These are phyloP conservation scores for Apodemia hepburni DNA, from an alignment of 2,888 invertebrate species.

Conservation along the genomic window DNA sequence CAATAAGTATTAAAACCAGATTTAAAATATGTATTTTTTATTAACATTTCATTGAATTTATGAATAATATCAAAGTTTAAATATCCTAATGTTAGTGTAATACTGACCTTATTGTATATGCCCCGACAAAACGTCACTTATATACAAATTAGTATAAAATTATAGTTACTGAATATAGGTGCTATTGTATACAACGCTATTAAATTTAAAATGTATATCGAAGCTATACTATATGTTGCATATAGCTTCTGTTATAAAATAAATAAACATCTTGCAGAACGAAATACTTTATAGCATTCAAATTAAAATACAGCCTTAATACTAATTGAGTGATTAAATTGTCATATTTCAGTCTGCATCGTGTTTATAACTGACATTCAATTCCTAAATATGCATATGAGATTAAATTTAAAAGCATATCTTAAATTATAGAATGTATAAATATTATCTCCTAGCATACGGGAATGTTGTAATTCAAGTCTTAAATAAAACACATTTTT, in stretches of 20 bases:
- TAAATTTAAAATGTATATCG: not conserved
- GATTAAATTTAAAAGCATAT: slow-evolving; percentile 38
- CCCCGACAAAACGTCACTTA: not conserved
- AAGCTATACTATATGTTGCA: slow-evolving; percentile 3
- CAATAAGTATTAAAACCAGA: no score
- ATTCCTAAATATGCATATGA: slow-evolving; percentile 31
- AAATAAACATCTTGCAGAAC: not conserved
- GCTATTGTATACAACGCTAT: slow-evolving; percentile 11
- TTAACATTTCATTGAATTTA: no score
- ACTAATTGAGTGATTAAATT: not conserved
- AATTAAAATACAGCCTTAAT: not conserved
- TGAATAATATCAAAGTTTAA: no score
- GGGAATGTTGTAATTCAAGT: slow-evolving; percentile 23
- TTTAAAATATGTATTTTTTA: no score
- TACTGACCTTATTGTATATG: no score
- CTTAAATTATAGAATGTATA: slow-evolving; percentile 36
- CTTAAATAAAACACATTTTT: not conserved
- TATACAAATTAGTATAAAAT: slow-evolving; percentile 10
- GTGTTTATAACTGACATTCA: slow-evolving; percentile 14
- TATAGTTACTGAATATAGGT: slow-evolving; percentile 8
- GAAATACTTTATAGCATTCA: not conserved
- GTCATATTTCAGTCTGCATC: slow-evolving; percentile 10
- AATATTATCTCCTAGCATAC: slow-evolving; percentile 35
- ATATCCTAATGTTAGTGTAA: no score
- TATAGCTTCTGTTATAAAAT: slow-evolving; percentile 3